Evolutionary conservation across 2,797 vertebrate species (phyloP).

Genomic region (Pempheris klunzingeri): DNA sequence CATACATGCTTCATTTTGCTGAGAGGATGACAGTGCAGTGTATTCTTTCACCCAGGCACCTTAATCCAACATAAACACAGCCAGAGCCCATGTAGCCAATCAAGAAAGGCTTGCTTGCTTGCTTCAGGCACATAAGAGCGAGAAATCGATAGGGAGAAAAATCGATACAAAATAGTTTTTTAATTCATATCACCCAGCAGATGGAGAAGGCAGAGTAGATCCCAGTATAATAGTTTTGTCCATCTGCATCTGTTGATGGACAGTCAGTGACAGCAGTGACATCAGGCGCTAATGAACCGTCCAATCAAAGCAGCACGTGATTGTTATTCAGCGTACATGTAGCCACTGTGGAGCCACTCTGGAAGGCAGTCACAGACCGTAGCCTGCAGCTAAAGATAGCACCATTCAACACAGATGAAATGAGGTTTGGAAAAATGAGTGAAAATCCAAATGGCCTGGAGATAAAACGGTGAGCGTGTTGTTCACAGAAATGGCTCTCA

Average conservation of each 20-base stretch:
- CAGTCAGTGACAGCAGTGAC: slow-evolving; percentile 37
- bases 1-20: background rate
- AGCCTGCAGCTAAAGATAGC: slow-evolving; percentile 78
- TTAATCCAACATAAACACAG: slow-evolving; percentile 48
- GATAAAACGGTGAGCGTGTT: slow-evolving; percentile 72
- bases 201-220: slow-evolving; percentile 24
- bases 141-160: slow-evolving; percentile 61
- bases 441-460: slow-evolving; percentile 76
- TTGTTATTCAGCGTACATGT: slow-evolving; percentile 58
- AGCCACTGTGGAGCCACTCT: slow-evolving; percentile 48
- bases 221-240: slow-evolving; percentile 47
- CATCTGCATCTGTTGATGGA: slow-evolving; percentile 59
- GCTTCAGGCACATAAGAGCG: slow-evolving; percentile 42
- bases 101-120: slow-evolving; percentile 10
- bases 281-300: slow-evolving; percentile 58
- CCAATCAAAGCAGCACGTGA: slow-evolving; percentile 60
- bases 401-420: slow-evolving; percentile 76
- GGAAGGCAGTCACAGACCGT: slow-evolving; percentile 56
- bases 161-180: slow-evolving; percentile 66
- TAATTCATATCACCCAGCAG: slow-evolving; percentile 54
- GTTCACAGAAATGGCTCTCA: slow-evolving; percentile 71
- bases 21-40: slow-evolving; percentile 8
- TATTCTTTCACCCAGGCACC: slow-evolving; percentile 32
- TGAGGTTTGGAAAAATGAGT: slow-evolving; percentile 70
- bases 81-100: slow-evolving; percentile 46